These are phyloP conservation scores for Herminia tarsipennalis DNA, from an alignment of 2,888 invertebrate genomes.

Conservation along the genomic window DNA sequence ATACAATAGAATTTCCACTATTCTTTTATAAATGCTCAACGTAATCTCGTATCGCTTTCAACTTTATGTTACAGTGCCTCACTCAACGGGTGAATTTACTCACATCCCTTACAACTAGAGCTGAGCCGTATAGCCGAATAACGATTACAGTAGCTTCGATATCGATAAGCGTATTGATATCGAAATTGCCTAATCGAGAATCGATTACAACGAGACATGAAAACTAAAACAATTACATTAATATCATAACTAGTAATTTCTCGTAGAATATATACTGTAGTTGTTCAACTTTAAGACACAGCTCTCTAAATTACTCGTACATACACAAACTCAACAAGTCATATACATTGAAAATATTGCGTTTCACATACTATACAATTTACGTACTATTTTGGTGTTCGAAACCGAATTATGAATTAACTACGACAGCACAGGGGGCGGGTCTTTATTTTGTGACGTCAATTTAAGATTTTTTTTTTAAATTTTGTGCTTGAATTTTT, in stretches of 20 bases:
- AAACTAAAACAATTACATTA: slow-evolving; percentile 6
- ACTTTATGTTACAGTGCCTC: slow-evolving; percentile 68
- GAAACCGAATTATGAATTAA: slow-evolving; percentile 68
- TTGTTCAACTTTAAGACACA: slow-evolving; percentile 19
- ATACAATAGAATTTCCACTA: slow-evolving; percentile 62
- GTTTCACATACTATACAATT: slow-evolving; percentile 74
- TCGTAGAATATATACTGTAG: slow-evolving; percentile 7
- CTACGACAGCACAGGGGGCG: slow-evolving; percentile 55
- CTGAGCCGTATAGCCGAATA: slow-evolving; percentile 22
- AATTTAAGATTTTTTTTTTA: no score
- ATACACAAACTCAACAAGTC: slow-evolving; percentile 71
- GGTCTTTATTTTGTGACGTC: slow-evolving; percentile 46
- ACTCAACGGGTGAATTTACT: slow-evolving; percentile 79
- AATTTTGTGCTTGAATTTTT: slow-evolving; percentile 35
- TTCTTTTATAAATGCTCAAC: slow-evolving; percentile 70
- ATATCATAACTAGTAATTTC: slow-evolving; percentile 6
- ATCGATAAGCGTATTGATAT: slow-evolving; percentile 1
- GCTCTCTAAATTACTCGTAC: slow-evolving; percentile 45
- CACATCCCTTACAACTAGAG: slow-evolving; percentile 39
- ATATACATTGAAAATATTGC: slow-evolving; percentile 76
- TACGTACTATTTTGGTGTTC: slow-evolving; percentile 81
- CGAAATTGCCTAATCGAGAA: background rate
- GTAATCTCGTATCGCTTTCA: slow-evolving; percentile 52
- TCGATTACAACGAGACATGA: background rate
- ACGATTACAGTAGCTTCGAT: slow-evolving; percentile 13